phyloP scores from a whole-genome alignment of 1,140 invertebrate genomes.

The Magallana angulata region DNA sequence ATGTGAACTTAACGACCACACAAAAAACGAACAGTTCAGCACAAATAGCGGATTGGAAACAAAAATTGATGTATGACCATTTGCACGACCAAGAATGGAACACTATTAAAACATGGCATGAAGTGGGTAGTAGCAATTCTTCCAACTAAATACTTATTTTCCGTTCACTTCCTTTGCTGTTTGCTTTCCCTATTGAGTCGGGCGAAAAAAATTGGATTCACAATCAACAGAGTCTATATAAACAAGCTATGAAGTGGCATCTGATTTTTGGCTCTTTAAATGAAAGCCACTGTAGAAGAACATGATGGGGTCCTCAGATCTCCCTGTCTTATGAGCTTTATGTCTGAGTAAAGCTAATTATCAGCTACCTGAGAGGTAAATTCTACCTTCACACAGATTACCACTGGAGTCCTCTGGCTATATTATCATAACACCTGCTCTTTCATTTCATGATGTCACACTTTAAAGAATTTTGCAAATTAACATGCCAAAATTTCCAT shows the following conservation, averaged over 20 bases:
- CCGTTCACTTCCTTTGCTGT: neutral
- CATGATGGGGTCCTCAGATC: neutral
- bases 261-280: constrained; percentile 35
- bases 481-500: neutral
- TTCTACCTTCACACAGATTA: neutral
- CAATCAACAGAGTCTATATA: constrained; percentile 23
- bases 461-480: neutral
- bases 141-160: neutral
- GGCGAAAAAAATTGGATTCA: neutral
- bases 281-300: neutral
- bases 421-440: neutral
- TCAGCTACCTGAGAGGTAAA: neutral
- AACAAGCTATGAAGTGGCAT: constrained; percentile 3
- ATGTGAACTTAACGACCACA: neutral
- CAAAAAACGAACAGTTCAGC: neutral
- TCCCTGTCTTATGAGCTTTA: neutral
- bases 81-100: neutral
- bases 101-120: neutral
- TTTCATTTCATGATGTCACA: neutral
- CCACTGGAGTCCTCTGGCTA: neutral
- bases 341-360: neutral
- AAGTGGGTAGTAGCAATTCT: neutral
- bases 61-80: neutral
- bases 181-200: neutral
- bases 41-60: neutral